Evolutionary conservation across 2,113 vertebrate species (phyloP).

Genomic region (Channa maculata): DNA sequence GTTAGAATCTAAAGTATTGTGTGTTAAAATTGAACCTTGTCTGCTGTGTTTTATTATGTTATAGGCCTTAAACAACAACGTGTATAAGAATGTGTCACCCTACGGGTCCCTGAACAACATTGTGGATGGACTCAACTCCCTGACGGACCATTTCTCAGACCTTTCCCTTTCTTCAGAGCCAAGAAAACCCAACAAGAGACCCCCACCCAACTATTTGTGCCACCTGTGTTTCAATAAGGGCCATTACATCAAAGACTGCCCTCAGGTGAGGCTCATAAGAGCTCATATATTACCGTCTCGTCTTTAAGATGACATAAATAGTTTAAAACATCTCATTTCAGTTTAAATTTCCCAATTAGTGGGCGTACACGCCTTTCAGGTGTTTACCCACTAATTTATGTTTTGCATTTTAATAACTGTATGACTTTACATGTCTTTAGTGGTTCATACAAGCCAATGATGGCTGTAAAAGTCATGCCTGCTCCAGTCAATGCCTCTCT

Average conservation of each 20-base stretch:
- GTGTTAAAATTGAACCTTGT: not conserved
- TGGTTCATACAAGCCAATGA: slow-evolving; percentile 28
- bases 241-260: slow-evolving; percentile 99
- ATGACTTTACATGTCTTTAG: not conserved
- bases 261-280: slow-evolving; percentile 89
- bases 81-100: slow-evolving; percentile 95
- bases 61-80: slow-evolving; percentile 93
- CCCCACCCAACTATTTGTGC: slow-evolving; percentile 98
- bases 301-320: not conserved
- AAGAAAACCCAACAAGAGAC: slow-evolving; percentile 97
- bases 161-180: slow-evolving; percentile 95
- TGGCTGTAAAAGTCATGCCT: slow-evolving; percentile 39
- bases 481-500: slow-evolving; percentile 34
- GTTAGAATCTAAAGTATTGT: not conserved
- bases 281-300: slow-evolving; percentile 1
- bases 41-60: slow-evolving; percentile 43
- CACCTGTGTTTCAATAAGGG: slow-evolving; percentile 99
- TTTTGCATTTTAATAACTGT: slow-evolving; percentile 4
- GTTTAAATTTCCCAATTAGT: not conserved
- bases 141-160: slow-evolving; percentile 98
- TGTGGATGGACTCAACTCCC: slow-evolving; percentile 95
- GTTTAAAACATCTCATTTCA: not conserved
- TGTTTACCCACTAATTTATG: not conserved
- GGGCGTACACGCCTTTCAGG: not conserved
- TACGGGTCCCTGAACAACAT: slow-evolving; percentile 99